Conservation (phyloP, 1,140 invertebrate species). For the Ladona fulva region DNA sequence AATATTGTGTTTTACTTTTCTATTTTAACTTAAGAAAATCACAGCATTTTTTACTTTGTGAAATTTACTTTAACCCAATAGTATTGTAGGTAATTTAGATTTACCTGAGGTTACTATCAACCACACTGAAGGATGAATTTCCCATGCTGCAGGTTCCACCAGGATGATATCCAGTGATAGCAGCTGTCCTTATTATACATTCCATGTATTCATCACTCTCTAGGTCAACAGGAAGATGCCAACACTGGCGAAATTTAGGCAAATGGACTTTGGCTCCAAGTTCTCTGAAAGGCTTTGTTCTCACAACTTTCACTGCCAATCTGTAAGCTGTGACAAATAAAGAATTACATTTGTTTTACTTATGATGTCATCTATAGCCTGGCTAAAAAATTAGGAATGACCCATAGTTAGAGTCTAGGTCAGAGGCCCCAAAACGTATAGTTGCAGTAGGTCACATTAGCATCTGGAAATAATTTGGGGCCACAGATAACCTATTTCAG, state of each 20-base stretch:
- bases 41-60: not conserved
- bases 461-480: no score
- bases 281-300: conserved; percentile 45
- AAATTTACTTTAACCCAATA: not conserved
- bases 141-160: conserved; percentile 58
- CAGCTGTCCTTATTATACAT: conserved; percentile 51
- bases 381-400: no score
- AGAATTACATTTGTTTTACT: no score
- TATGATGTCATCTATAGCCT: no score
- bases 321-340: conserved; percentile 45
- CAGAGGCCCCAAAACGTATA: no score
- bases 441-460: no score
- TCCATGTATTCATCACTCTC: conserved; percentile 51
- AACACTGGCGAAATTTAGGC: conserved; percentile 50
- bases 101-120: conserved; percentile 48
- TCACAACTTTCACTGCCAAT: conserved; percentile 43
- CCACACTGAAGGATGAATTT: conserved; percentile 36
- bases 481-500: no score
- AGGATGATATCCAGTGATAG: conserved; percentile 56
- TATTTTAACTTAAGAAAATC: no score
- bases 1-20: no score
- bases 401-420: no score
- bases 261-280: conserved; percentile 53
- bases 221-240: conserved; percentile 31
- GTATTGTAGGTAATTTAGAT: not conserved